phyloP scores from a whole-genome alignment of 2,888 invertebrate genomes.

The Ashinkailepas kermadecensis region DNA sequence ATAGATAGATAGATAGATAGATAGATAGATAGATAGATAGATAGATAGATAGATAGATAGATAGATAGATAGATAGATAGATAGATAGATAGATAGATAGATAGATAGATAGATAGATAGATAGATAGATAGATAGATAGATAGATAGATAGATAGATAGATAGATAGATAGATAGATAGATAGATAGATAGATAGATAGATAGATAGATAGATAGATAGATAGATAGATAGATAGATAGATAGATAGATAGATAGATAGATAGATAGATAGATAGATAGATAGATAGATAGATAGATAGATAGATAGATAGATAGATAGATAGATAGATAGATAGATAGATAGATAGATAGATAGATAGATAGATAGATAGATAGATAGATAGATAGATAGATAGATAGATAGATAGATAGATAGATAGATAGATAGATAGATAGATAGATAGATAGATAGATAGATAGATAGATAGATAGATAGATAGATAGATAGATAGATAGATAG shows the following conservation, averaged over 20 bases:
- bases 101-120: too few species aligned
- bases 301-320: too few species aligned
- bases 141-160: too few species aligned
- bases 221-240: conserved; percentile 23
- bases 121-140: too few species aligned
- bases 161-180: too few species aligned
- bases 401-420: conserved; percentile 1
- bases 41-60: conserved; percentile 23
- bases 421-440: conserved; percentile 23
- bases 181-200: too few species aligned
- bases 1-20: too few species aligned
- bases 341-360: too few species aligned
- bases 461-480: not conserved
- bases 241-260: conserved; percentile 22
- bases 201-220: not conserved
- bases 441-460: conserved; percentile 17
- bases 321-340: too few species aligned
- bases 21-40: conserved; percentile 18
- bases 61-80: conserved; percentile 5
- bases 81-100: not conserved
- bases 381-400: too few species aligned
- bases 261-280: not conserved
- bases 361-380: too few species aligned
- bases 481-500: too few species aligned
- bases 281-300: not conserved